Conservation (phyloP, 2,797 vertebrate species). For the Pantherophis alleghaniensis region DNA sequence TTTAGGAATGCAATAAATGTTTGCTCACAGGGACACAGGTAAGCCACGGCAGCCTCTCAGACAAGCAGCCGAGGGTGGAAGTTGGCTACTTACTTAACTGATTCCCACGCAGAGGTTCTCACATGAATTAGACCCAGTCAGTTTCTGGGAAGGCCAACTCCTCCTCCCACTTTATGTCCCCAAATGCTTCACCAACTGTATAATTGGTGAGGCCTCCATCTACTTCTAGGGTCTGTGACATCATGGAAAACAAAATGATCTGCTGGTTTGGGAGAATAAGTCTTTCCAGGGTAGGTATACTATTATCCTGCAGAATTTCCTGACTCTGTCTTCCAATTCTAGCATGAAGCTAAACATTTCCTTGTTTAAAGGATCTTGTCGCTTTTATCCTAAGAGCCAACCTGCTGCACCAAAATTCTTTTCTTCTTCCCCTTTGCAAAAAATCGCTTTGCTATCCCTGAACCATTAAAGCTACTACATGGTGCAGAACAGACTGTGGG, state of each 20-base stretch:
- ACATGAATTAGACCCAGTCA: constrained; percentile 22
- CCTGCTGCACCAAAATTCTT: not conserved
- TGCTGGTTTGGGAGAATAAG: not conserved
- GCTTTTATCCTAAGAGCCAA: not conserved
- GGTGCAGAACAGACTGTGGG: not conserved
- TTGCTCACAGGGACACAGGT: constrained; percentile 1
- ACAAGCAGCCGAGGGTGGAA: constrained; percentile 26
- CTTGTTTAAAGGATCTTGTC: not conserved
- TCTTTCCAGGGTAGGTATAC: not conserved
- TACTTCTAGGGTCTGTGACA: not conserved
- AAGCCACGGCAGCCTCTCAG: not conserved
- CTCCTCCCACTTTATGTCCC: not conserved
- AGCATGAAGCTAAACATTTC: not conserved
- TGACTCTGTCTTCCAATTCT: not conserved
- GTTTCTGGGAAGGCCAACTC: constrained; percentile 13
- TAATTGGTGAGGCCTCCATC: not conserved
- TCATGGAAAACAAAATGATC: not conserved
- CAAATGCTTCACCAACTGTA: not conserved
- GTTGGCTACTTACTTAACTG: not conserved
- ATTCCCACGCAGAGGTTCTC: constrained; percentile 36
- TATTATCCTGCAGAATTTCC: not conserved
- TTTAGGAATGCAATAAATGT: constrained; percentile 25
- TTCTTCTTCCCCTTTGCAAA: not conserved
- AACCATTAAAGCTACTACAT: not conserved
- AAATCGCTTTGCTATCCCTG: not conserved